These are phyloP conservation scores for Eumacrocentrus americanus DNA, from an alignment of 2,888 invertebrate genomes.

Conservation along the genomic window DNA sequence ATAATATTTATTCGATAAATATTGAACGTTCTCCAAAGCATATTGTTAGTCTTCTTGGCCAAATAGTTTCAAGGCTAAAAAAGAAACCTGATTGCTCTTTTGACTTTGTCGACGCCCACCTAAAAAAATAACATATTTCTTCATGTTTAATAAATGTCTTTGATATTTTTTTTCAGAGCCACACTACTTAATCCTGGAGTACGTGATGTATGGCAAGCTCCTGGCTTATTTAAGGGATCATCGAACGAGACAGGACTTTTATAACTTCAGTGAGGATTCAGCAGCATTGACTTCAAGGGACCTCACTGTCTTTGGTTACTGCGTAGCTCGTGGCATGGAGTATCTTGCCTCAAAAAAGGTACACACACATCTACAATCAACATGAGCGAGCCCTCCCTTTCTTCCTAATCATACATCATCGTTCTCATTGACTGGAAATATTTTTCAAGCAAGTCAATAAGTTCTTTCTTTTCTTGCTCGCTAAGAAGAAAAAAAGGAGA, in stretches of 20 bases:
- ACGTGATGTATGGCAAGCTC: slow-evolving; percentile 83
- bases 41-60: slow-evolving; percentile 2
- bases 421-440: not conserved
- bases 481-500: slow-evolving; percentile 25
- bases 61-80: not conserved
- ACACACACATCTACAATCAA: not conserved
- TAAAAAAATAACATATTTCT: not conserved
- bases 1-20: slow-evolving; percentile 8
- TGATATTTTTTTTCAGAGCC: slow-evolving; percentile 70
- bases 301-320: slow-evolving; percentile 79
- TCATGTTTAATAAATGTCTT: not conserved
- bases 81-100: slow-evolving; percentile 10
- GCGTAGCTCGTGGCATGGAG: slow-evolving; percentile 85
- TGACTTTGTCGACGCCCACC: not conserved
- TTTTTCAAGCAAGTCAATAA: slow-evolving; percentile 12
- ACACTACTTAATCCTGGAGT: slow-evolving; percentile 83
- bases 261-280: slow-evolving; percentile 71
- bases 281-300: slow-evolving; percentile 74
- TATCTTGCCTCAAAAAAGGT: slow-evolving; percentile 82
- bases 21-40: slow-evolving; percentile 11
- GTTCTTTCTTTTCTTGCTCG: not conserved
- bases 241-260: slow-evolving; percentile 64
- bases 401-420: too few species aligned
- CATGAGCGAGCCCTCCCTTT: too few species aligned
- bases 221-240: slow-evolving; percentile 76